Evolutionary conservation across 2,113 vertebrate species (phyloP).

Genomic region (Psittacara wagleri): DNA sequence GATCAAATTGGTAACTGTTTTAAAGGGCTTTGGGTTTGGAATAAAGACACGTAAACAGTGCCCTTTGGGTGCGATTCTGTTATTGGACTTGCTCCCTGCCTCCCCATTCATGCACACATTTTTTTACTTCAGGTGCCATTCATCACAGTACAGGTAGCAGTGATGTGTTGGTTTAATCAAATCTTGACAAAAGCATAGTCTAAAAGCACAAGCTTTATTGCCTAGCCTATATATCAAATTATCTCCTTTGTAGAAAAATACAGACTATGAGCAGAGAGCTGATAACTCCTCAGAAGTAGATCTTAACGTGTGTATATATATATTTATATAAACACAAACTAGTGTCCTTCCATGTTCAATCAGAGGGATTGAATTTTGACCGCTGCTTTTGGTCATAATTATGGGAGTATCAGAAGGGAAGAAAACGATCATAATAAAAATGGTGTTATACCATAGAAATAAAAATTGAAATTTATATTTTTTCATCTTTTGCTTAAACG

Average conservation of each 20-base stretch:
- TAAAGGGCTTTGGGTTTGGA: not conserved
- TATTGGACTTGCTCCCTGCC: not conserved
- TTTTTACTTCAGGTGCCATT: not conserved
- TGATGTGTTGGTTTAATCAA: too few relatives aligned
- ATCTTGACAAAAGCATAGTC: too few relatives aligned
- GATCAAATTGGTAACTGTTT: not conserved
- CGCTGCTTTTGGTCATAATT: rapidly evolving
- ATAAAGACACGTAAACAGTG: not conserved
- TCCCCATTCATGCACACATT: too few relatives aligned
- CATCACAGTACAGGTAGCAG: too few relatives aligned
- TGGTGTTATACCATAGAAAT: not conserved
- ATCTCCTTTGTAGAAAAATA: too few relatives aligned
- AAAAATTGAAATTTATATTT: not conserved
- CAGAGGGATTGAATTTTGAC: not conserved
- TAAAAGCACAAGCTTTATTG: too few relatives aligned
- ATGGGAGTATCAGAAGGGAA: not conserved
- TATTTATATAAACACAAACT: too few relatives aligned
- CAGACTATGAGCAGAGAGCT: too few relatives aligned
- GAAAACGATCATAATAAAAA: not conserved
- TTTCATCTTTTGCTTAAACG: not conserved
- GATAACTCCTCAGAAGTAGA: too few relatives aligned
- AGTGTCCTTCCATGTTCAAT: too few relatives aligned
- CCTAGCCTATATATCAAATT: too few relatives aligned
- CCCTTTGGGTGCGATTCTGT: not conserved
- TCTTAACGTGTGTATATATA: too few relatives aligned